Conservation (phyloP, 1,140 invertebrate genomes). For the Helicorthomorpha holstii region DNA sequence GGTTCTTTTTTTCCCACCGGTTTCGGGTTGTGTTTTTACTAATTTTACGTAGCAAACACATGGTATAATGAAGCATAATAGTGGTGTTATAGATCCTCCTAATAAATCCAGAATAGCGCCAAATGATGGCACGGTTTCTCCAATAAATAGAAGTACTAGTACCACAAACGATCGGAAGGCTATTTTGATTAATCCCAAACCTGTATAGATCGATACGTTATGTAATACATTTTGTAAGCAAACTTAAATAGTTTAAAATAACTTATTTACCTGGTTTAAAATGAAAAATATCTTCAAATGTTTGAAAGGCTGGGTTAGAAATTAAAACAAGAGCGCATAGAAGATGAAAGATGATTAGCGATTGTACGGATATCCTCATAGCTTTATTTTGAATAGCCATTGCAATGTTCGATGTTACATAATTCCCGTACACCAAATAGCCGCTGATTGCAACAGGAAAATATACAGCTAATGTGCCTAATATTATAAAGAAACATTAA, state of each 20-base stretch:
- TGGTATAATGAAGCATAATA: constrained; percentile 66
- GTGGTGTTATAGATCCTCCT: constrained; percentile 60
- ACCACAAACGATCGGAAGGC: constrained; percentile 50
- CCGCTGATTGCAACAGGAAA: constrained; percentile 35
- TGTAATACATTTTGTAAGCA: no score
- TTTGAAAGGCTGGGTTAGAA: constrained; percentile 45
- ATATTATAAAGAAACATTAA: constrained; percentile 15
- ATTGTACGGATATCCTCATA: constrained; percentile 33
- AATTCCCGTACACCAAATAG: constrained; percentile 39
- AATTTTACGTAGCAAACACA: constrained; percentile 56
- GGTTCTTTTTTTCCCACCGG: no score
- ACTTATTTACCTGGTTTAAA: constrained; percentile 43
- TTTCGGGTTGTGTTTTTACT: no score
- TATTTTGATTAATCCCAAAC: constrained; percentile 56
- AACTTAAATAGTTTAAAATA: constrained; percentile 19
- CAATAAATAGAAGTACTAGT: constrained; percentile 50
- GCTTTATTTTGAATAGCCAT: constrained; percentile 29
- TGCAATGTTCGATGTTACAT: constrained; percentile 34
- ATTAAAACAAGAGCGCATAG: constrained; percentile 44
- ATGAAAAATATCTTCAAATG: constrained; percentile 46
- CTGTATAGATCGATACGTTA: no score
- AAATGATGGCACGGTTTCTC: constrained; percentile 65
- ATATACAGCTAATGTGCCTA: constrained; percentile 39
- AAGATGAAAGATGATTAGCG: constrained; percentile 41
- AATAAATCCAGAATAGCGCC: constrained; percentile 76